phyloP scores from a whole-genome alignment of 1,140 invertebrate species.

The Agraylea sexmaculata region DNA sequence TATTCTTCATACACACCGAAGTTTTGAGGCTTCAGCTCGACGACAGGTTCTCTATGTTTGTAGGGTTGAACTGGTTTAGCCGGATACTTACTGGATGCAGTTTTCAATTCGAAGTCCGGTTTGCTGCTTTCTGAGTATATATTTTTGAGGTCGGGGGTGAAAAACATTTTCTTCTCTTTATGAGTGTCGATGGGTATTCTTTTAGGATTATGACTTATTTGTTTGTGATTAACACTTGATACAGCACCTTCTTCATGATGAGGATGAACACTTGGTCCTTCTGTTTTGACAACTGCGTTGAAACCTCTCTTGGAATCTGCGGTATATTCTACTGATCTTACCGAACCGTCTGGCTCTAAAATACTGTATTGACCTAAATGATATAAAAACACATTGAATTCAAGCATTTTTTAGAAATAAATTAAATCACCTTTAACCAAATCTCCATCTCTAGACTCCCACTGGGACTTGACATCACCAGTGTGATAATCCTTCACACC shows the following conservation, averaged over 20 bases:
- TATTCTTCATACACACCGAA: too few species aligned
- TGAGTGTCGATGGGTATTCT: neutral
- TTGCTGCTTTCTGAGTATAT: conserved; percentile 9
- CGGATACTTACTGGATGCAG: too few species aligned
- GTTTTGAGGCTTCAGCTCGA: too few species aligned
- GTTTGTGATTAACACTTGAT: conserved; percentile 11
- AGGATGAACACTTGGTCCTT: conserved; percentile 39
- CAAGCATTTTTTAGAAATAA: neutral
- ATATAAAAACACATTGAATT: conserved; percentile 1
- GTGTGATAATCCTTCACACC: conserved; percentile 61
- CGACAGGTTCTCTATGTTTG: too few species aligned
- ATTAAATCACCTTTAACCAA: conserved; percentile 42
- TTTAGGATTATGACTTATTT: conserved; percentile 8
- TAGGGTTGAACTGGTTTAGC: too few species aligned
- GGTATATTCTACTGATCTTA: conserved; percentile 44
- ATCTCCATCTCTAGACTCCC: conserved; percentile 50
- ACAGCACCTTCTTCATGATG: conserved; percentile 56
- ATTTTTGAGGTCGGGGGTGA: conserved; percentile 17
- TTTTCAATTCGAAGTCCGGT: too few species aligned
- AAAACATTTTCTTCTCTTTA: conserved; percentile 14
- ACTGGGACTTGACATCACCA: conserved; percentile 56
- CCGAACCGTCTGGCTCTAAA: conserved; percentile 47
- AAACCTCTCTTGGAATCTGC: conserved; percentile 50
- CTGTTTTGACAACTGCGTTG: conserved; percentile 50
- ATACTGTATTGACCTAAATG: conserved; percentile 41